Evolutionary conservation across 2,113 vertebrate genomes (phyloP).

Genomic region (Myiozetetes cayanensis): DNA sequence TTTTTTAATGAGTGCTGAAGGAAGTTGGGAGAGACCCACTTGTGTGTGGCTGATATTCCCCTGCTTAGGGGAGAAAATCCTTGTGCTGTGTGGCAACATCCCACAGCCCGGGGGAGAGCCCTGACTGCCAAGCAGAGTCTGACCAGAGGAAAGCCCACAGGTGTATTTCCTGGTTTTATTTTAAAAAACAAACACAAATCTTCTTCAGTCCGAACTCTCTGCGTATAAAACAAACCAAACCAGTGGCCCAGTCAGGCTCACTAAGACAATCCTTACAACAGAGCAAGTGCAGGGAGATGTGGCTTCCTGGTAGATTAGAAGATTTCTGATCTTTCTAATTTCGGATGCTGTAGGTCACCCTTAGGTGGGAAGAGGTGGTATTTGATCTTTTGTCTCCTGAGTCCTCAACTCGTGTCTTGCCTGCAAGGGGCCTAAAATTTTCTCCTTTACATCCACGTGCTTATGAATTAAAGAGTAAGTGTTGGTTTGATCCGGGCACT

Average conservation of each 20-base stretch:
- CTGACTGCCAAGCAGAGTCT: background rate
- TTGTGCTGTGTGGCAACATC: background rate
- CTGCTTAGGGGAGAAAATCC: background rate
- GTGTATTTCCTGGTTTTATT: background rate
- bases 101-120: background rate
- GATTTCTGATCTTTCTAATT: background rate
- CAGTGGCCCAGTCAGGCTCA: background rate
- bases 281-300: background rate
- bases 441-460: background rate
- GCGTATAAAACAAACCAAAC: background rate
- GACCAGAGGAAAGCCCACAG: background rate
- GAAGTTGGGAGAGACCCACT: background rate
- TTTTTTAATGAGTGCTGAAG: background rate
- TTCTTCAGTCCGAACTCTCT: background rate
- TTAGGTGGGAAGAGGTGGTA: background rate
- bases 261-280: background rate
- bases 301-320: background rate
- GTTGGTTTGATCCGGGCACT: background rate
- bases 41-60: background rate
- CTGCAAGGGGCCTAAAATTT: background rate
- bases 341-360: background rate
- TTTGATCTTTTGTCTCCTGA: background rate
- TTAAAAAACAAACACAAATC: background rate
- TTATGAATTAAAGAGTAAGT: background rate
- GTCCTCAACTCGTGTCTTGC: background rate